Evolutionary conservation across 2,888 invertebrate genomes (phyloP), one percentile per base, ranked within the genome.

Genomic region (Melangyna quadrimaculata): DNA sequence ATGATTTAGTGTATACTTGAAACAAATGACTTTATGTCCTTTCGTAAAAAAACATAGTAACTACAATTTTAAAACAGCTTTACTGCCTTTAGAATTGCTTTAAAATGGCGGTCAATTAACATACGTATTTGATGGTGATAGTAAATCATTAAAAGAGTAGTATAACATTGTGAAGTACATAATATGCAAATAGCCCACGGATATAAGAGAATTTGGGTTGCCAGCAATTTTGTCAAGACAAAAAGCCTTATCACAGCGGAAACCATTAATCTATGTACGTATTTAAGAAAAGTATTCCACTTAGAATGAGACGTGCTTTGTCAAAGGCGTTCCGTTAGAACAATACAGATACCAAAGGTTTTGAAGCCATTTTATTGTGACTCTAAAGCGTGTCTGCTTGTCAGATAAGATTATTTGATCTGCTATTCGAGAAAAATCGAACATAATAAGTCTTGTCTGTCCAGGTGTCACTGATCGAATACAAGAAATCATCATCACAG

Each of bases 41-140:
- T 78, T 72, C 29, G 24, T 40, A 55, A 53, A 10, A 14, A 53
- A 14, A 32, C 12, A 19, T 10, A 19, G 14, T 29, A 27, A n/a
- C 37, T 19, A 53, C 14, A 59, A 22, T 73, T 69, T 74, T 67
- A 32, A 80, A 74, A 80, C 53, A 19, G 59, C 40, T 32, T 51
- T 51, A 40, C 48, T 32, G 65, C 40, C 63, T 73, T 29, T 43
- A 32, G 29, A 63, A 37, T 78, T 63, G 17, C 24, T 45, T n/a
- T 74, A 19, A 70, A 74, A 80, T 74, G 69, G 74, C 74, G 74
- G 74, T 81, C 81, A 77, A 81, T 81, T 81, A 77, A 77, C 77
- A 77, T 81, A 77, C 81, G 71, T 77, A 77, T 59, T 77, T 81
- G 81, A 81, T 81, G 81, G 48, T 40, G 48, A 65, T 65, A 65